Percentiles rank a stretch among this genome's conserved stretches.
These are phyloP conservation scores for Bothrops jararaca DNA, from an alignment of 2,113 vertebrate genomes.

Conservation along the genomic window DNA sequence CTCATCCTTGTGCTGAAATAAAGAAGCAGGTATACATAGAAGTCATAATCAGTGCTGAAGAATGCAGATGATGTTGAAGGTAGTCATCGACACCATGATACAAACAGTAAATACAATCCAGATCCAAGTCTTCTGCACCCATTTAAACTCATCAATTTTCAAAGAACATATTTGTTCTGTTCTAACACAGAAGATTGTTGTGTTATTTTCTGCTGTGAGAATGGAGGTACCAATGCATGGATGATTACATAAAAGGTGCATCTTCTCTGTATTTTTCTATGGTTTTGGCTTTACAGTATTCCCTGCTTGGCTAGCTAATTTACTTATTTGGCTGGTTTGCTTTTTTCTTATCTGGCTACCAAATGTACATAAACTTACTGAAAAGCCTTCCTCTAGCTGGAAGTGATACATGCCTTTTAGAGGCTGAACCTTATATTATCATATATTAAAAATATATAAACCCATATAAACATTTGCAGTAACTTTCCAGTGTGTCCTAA, in stretches of 20 bases:
- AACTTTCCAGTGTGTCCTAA: background rate
- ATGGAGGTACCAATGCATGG: background rate
- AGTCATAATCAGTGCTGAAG: background rate
- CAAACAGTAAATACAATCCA: background rate
- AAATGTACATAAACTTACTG: background rate
- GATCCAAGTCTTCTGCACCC: background rate
- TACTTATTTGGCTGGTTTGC: background rate
- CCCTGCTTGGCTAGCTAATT: background rate
- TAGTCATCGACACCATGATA: background rate
- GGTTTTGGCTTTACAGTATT: background rate
- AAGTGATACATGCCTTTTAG: background rate
- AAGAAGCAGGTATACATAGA: background rate
- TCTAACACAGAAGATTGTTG: background rate
- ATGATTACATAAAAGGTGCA: background rate
- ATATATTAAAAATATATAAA: background rate
- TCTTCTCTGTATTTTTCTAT: background rate
- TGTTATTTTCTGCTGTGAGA: background rate
- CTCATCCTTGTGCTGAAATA: background rate
- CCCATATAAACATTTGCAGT: background rate
- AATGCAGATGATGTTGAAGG: background rate
- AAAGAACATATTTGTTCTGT: background rate
- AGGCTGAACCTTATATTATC: background rate
- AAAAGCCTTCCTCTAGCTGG: background rate
- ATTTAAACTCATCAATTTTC: background rate
- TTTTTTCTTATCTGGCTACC: background rate